These are phyloP conservation scores for Leptinotarsa texana DNA, from an alignment of 1,140 invertebrate genomes.

Conservation along the genomic window DNA sequence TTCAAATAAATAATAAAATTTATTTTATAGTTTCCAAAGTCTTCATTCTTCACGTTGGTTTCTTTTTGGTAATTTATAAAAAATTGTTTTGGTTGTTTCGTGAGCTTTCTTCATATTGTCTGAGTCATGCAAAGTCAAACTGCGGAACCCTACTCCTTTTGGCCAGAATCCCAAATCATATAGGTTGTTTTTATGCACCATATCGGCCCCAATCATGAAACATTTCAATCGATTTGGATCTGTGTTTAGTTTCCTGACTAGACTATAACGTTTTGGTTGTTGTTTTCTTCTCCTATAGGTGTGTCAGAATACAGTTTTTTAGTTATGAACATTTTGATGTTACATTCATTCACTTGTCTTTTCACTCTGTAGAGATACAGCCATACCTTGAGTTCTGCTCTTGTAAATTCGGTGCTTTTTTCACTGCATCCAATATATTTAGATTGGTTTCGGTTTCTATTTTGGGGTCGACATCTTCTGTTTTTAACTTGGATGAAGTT, in stretches of 20 bases:
- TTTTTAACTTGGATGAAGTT: neutral
- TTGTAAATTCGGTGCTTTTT: neutral
- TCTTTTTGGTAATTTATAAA: neutral
- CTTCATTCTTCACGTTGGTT: neutral
- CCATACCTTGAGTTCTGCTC: neutral
- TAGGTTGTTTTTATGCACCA: neutral
- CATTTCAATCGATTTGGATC: neutral
- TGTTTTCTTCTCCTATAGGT: neutral
- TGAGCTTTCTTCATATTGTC: slow-evolving; percentile 8
- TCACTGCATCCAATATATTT: neutral
- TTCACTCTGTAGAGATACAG: neutral
- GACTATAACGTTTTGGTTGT: slow-evolving; percentile 1
- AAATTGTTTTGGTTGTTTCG: slow-evolving; percentile 8
- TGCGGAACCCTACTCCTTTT: slow-evolving; percentile 4
- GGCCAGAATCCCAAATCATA: neutral
- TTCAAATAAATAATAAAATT: neutral
- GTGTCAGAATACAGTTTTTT: neutral
- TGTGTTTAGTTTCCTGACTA: neutral
- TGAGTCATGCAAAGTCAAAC: slow-evolving; percentile 11
- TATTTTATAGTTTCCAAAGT: neutral
- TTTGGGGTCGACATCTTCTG: neutral
- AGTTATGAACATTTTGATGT: neutral
- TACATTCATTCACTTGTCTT: neutral
- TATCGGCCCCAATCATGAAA: slow-evolving; percentile 9
- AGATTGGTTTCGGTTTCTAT: neutral